Base-by-base conservation (phyloP, 2,113 vertebrate species). In the Rhinopomastus cyanomelas region DNA sequence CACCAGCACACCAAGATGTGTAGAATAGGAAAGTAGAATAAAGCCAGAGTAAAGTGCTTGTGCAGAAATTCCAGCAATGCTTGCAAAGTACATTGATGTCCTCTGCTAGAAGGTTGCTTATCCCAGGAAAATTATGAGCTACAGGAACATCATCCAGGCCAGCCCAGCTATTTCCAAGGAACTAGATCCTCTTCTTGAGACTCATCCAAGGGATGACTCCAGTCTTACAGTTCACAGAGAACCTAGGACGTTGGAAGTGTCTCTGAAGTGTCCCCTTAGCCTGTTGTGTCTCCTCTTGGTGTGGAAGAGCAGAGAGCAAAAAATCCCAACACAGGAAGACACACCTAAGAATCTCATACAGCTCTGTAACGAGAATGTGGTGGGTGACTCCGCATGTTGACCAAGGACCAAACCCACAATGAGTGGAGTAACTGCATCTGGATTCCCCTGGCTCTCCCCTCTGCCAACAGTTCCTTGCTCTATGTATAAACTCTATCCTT, bases 331-430 rank as follows among this genome's bases (percentile, higher is more conserved):
- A n/a, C 5, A 29, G 57, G 59, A 75, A 16, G 3, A 1, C 6
- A 1, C 6, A 37, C 51, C n/a, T 30, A 14, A 53, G 39, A 4
- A 16, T 6, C 23, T 32, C 36, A 2, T 9, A 3, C 22, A 25
- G 39, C 18, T 85, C 21, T 59, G 36, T 3, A 17, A 39, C 7
- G 65, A 32, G n/a, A 30, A 8, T 5, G 12, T 17, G 30, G 11
- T 26, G 37, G 29, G 4, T 16, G 30, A 19, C 5, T 32, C 59
- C 53, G 17, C 5, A 0, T 56, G n/a, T n/a, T n/a, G n/a, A n/a
- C n/a, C 46, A 48, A 21, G 46, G 46, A 48, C 46, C 9, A 48
- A 48, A 48, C 23, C 48, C 51, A 2, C 20, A 1, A 14, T 3
- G 34, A 42, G 42, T 10, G 9, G 12, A 32, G 27, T 2, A 34